phyloP scores from a whole-genome alignment of 2,888 invertebrate species.

The Dryadula phaetusa region DNA sequence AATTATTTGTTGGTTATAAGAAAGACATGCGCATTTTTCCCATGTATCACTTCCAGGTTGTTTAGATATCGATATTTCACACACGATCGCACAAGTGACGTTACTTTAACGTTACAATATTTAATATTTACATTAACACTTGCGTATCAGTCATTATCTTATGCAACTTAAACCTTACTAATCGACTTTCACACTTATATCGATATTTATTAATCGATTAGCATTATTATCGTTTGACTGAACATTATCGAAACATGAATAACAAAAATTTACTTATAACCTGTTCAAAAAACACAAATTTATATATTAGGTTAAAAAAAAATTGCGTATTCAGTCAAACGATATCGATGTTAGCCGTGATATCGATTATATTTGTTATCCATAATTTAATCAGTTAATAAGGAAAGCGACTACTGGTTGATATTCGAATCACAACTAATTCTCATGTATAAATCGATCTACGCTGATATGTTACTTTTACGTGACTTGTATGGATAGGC shows the following conservation, averaged over 20 bases:
- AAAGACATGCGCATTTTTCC: background rate
- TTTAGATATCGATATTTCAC: slow-evolving; percentile 23
- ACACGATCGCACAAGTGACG: slow-evolving; percentile 45
- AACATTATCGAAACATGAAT: slow-evolving; percentile 1
- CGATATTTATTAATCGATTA: slow-evolving; percentile 13
- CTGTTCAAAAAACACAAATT: background rate
- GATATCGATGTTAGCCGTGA: slow-evolving; percentile 6
- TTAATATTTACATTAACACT: slow-evolving; percentile 82
- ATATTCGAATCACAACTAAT: slow-evolving; percentile 54
- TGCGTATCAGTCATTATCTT: slow-evolving; percentile 76
- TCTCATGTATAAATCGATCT: slow-evolving; percentile 51
- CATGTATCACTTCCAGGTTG: slow-evolving; percentile 11
- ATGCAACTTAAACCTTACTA: slow-evolving; percentile 55
- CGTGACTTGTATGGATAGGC: slow-evolving; percentile 47
- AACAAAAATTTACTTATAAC: background rate
- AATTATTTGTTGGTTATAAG: slow-evolving; percentile 29
- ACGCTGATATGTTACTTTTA: slow-evolving; percentile 60
- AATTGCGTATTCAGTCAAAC: slow-evolving; percentile 12
- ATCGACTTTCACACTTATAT: slow-evolving; percentile 43
- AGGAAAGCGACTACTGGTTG: slow-evolving; percentile 61
- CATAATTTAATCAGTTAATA: slow-evolving; percentile 43
- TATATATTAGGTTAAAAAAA: too few species aligned
- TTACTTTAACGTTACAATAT: slow-evolving; percentile 51
- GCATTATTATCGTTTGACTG: background rate
- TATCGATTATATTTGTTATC: slow-evolving; percentile 27